These are phyloP conservation scores for Actinia equina DNA, from an alignment of 64 coral and sea anemone genomes.

Conservation along the genomic window DNA sequence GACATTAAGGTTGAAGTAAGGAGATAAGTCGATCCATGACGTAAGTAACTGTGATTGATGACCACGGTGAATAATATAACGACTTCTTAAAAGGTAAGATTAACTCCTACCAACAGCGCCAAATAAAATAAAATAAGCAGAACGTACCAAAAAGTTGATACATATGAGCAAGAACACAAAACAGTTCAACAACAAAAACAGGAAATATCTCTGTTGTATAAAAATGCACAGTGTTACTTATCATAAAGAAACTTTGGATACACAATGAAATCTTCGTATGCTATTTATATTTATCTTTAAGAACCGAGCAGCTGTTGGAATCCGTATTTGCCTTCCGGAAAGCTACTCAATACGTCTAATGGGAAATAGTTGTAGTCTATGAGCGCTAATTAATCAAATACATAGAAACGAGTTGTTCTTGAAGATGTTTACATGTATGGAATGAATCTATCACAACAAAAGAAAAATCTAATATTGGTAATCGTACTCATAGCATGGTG, in stretches of 20 bases:
- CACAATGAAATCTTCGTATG: too few species aligned
- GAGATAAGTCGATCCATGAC: background rate
- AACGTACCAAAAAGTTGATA: too few species aligned
- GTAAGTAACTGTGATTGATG: background rate
- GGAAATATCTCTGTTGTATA: too few species aligned
- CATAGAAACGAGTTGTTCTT: background rate
- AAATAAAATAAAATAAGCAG: too few species aligned
- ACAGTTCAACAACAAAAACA: too few species aligned
- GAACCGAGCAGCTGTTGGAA: background rate
- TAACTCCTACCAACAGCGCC: too few species aligned
- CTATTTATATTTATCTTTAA: background rate
- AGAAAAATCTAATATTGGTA: background rate
- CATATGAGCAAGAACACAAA: too few species aligned
- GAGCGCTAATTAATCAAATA: slow-evolving; percentile 2
- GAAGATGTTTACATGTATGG: background rate
- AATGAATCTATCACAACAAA: background rate
- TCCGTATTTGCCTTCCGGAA: background rate
- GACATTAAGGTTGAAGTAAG: background rate
- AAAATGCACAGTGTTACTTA: too few species aligned
- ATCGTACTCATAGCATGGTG: too few species aligned
- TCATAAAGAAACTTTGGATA: too few species aligned
- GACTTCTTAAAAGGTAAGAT: background rate
- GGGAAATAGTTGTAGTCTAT: background rate
- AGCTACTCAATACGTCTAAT: background rate
- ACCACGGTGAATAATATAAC: too few species aligned